These are phyloP conservation scores for Sarcophaga peregrina DNA, from an alignment of 1,140 invertebrate species.

Conservation along the genomic window DNA sequence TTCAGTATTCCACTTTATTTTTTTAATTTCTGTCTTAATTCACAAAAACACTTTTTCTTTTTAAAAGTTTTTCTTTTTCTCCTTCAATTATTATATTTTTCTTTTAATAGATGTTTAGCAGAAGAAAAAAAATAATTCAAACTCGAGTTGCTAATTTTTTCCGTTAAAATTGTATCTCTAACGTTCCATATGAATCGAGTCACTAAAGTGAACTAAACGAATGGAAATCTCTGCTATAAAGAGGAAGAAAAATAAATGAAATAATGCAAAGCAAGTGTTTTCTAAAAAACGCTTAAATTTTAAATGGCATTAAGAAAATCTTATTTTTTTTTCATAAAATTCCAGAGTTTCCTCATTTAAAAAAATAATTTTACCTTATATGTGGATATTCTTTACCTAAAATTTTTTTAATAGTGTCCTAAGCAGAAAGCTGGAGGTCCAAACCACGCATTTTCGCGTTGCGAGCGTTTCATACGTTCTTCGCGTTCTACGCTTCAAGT, in stretches of 20 bases:
- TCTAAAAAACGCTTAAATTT: too few relatives aligned
- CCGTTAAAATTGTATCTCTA: not conserved
- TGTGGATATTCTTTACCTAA: too few relatives aligned
- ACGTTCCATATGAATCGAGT: constrained; percentile 43
- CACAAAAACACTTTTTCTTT: constrained; percentile 6
- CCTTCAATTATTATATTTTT: constrained; percentile 20
- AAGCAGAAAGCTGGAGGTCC: too few relatives aligned
- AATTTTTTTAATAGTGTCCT: too few relatives aligned
- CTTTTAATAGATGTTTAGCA: constrained; percentile 2
- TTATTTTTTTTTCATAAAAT: too few relatives aligned
- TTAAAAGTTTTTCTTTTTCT: not conserved
- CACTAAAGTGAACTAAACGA: constrained; percentile 47
- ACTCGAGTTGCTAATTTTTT: constrained; percentile 12
- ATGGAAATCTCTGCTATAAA: not conserved
- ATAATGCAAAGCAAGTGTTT: not conserved
- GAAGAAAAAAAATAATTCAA: constrained; percentile 39
- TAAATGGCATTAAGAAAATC: too few relatives aligned
- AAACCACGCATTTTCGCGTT: too few relatives aligned
- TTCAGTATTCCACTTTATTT: not conserved
- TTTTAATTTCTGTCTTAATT: not conserved
- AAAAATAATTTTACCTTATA: too few relatives aligned
- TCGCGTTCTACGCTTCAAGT: too few relatives aligned
- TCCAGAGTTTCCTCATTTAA: too few relatives aligned
- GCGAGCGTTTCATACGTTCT: too few relatives aligned
- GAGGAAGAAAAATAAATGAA: too few relatives aligned